Percentiles rank a stretch among this genome's conserved stretches.
phyloP scores from a whole-genome alignment of 2,113 vertebrate genomes.

The Salminus brasiliensis region DNA sequence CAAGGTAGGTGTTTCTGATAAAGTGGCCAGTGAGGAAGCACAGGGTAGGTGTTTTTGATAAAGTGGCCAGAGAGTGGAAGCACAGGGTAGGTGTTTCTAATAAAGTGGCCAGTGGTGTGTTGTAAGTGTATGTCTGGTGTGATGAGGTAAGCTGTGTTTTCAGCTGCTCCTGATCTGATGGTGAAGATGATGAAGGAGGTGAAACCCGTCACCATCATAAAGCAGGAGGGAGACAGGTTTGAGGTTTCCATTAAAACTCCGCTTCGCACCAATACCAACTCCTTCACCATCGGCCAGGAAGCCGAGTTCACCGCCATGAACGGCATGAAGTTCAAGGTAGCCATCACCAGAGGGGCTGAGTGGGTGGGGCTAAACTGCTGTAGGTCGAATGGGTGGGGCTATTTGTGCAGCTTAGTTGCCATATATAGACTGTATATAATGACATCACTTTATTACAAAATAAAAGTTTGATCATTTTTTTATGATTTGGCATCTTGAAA shows the following conservation, averaged over 20 bases:
- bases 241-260: constrained; percentile 79
- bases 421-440: neutral
- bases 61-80: no score
- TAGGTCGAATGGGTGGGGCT: no score
- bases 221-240: constrained; percentile 81
- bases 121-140: neutral
- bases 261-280: constrained; percentile 70
- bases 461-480: no score
- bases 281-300: constrained; percentile 80
- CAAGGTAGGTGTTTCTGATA: no score
- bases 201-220: constrained; percentile 79
- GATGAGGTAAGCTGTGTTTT: neutral
- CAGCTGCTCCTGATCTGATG: constrained; percentile 78
- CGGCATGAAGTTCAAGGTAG: constrained; percentile 70
- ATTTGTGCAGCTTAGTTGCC: no score
- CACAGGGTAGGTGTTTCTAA: no score
- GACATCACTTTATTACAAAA: neutral
- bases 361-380: no score
- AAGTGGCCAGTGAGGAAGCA: no score
- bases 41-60: no score
- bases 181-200: constrained; percentile 77
- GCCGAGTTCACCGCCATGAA: constrained; percentile 71
- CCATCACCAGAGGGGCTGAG: no score
- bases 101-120: no score
- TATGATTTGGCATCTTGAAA: no score